These are phyloP conservation scores for Chionis minor DNA, from an alignment of 2,113 vertebrate species.

Conservation along the genomic window DNA sequence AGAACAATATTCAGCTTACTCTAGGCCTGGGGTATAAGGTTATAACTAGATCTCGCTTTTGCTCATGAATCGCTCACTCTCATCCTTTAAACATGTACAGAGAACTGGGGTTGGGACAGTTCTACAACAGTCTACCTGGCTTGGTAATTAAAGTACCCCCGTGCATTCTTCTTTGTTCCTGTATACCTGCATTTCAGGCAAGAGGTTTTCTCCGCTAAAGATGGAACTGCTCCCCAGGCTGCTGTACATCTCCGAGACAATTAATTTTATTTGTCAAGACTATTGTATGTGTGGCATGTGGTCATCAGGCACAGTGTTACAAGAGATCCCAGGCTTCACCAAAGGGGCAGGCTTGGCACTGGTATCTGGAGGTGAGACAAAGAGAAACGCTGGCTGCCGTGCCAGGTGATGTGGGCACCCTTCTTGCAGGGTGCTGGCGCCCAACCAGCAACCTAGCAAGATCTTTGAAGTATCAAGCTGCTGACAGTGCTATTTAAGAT, in stretches of 20 bases:
- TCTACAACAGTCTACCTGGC: not conserved
- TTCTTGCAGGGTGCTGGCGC: not conserved
- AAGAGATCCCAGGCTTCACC: not conserved
- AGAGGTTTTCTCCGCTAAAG: not conserved
- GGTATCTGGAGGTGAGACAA: not conserved
- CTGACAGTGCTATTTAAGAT: conserved; percentile 21
- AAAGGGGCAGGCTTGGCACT: not conserved
- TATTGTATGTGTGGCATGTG: not conserved
- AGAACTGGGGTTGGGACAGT: not conserved
- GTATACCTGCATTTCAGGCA: not conserved
- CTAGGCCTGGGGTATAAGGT: not conserved
- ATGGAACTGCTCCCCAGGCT: not conserved
- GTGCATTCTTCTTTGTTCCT: not conserved
- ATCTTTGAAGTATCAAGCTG: conserved; percentile 37
- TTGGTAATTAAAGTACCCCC: not conserved
- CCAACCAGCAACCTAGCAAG: not conserved
- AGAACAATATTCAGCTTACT: not conserved
- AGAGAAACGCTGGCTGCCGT: not conserved
- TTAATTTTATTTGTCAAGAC: not conserved
- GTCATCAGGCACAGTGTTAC: not conserved
- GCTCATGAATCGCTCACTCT: not conserved
- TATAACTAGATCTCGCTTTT: not conserved
- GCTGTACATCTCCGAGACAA: not conserved
- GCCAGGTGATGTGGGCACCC: not conserved
- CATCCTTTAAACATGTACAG: not conserved